Conservation (phyloP, 1,140 invertebrate species). For the Zophobas atratus region DNA sequence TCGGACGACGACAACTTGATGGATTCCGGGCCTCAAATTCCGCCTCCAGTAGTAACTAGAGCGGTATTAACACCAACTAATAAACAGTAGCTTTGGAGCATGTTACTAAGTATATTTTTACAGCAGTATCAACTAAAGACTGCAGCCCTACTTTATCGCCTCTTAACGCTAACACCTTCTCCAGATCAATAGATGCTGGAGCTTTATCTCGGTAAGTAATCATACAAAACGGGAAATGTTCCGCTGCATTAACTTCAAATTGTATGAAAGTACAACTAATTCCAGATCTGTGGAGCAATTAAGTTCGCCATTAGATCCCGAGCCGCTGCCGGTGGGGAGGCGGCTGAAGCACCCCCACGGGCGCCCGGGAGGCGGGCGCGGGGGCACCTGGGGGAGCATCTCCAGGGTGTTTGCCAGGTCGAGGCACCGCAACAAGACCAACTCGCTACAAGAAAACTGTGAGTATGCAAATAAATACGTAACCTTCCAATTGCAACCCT, state of each 20-base stretch:
- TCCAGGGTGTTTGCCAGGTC: conserved; percentile 89
- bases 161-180: conserved; percentile 82
- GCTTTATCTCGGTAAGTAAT: conserved; percentile 76
- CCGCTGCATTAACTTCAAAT: conserved; percentile 51
- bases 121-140: conserved; percentile 84
- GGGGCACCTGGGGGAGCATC: conserved; percentile 85
- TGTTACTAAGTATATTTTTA: conserved; percentile 48
- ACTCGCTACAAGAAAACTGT: conserved; percentile 66
- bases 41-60: not conserved
- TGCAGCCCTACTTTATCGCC: conserved; percentile 87
- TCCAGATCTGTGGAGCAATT: conserved; percentile 80
- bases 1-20: too few species aligned
- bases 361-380: conserved; percentile 70
- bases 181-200: conserved; percentile 81
- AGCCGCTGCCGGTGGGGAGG: conserved; percentile 68
- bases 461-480: conserved; percentile 45
- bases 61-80: conserved; percentile 28
- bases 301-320: conserved; percentile 71
- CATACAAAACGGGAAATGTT: conserved; percentile 25
- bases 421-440: conserved; percentile 82
- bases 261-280: conserved; percentile 42
- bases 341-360: conserved; percentile 65
- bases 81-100: conserved; percentile 20
- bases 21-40: too few species aligned
- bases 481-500: too few species aligned